These are phyloP conservation scores for Tarsius wallacei DNA, from an alignment of 2,797 vertebrate species.

Conservation along the genomic window DNA sequence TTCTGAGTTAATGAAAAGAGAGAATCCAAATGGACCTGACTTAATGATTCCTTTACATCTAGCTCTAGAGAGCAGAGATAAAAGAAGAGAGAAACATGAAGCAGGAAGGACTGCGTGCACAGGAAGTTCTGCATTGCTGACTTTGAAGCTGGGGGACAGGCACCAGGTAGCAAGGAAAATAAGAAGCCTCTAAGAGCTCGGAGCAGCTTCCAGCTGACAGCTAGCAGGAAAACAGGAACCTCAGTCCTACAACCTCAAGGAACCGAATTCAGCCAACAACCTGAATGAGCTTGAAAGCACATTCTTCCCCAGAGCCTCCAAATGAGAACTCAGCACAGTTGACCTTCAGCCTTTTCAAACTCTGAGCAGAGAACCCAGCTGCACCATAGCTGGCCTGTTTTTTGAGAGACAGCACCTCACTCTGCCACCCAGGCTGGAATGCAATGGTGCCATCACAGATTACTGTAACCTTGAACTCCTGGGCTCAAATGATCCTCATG, in stretches of 20 bases:
- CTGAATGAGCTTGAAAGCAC: neutral
- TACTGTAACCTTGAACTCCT: too few relatives aligned
- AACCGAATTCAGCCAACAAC: neutral
- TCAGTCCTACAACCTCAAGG: neutral
- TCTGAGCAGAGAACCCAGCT: neutral
- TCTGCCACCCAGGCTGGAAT: too few relatives aligned
- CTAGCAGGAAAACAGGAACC: neutral
- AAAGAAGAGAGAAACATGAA: conserved; percentile 1
- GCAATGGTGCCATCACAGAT: too few relatives aligned
- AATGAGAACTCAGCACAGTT: neutral
- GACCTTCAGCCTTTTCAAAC: neutral
- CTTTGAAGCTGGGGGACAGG: neutral
- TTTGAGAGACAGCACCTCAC: too few relatives aligned
- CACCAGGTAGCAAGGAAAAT: neutral
- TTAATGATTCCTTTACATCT: neutral
- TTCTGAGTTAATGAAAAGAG: neutral
- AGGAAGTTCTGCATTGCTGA: neutral
- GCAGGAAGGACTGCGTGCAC: neutral
- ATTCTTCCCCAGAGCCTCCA: neutral
- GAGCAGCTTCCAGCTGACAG: neutral
- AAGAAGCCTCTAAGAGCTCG: too few relatives aligned
- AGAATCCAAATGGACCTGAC: neutral
- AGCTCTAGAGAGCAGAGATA: neutral
- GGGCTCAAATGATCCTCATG: too few relatives aligned
- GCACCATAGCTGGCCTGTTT: too few relatives aligned